Conservation (phyloP, 2,113 vertebrate genomes). For the Formicarius rufipectus region DNA sequence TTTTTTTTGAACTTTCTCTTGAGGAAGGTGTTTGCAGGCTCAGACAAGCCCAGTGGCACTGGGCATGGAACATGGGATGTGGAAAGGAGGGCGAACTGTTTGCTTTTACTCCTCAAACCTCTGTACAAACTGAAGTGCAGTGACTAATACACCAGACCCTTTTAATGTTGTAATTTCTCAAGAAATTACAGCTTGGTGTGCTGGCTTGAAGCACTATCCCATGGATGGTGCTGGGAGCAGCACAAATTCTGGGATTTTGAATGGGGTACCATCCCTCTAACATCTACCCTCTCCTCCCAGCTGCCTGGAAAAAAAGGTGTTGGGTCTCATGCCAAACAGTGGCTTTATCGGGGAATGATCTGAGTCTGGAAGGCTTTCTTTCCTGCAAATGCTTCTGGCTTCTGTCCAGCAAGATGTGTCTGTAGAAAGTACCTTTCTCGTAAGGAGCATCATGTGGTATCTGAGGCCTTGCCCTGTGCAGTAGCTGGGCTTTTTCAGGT, state of each 20-base stretch:
- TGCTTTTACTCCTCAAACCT: neutral
- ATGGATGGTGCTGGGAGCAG: neutral
- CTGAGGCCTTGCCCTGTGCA: neutral
- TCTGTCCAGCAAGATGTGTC: neutral
- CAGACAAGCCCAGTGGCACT: neutral
- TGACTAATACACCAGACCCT: constrained; percentile 20
- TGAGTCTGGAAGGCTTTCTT: neutral
- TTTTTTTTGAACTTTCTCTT: neutral
- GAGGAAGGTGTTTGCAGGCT: neutral
- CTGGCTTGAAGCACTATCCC: accelerated
- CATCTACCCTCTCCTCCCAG: neutral
- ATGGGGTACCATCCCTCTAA: neutral
- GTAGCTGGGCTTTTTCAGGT: neutral
- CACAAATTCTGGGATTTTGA: neutral
- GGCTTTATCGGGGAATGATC: neutral
- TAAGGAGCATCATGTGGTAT: accelerated
- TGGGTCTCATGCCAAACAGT: neutral
- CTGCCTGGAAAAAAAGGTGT: neutral
- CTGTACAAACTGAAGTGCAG: neutral
- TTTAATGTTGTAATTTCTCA: neutral
- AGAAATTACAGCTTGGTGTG: neutral
- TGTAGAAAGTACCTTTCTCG: neutral
- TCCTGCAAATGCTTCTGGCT: neutral
- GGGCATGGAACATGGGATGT: neutral
- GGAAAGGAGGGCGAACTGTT: neutral